Percentiles rank a stretch among this genome's conserved stretches.
phyloP scores from a whole-genome alignment of 2,888 invertebrate genomes.

The Caenorhabditis uteleia region DNA sequence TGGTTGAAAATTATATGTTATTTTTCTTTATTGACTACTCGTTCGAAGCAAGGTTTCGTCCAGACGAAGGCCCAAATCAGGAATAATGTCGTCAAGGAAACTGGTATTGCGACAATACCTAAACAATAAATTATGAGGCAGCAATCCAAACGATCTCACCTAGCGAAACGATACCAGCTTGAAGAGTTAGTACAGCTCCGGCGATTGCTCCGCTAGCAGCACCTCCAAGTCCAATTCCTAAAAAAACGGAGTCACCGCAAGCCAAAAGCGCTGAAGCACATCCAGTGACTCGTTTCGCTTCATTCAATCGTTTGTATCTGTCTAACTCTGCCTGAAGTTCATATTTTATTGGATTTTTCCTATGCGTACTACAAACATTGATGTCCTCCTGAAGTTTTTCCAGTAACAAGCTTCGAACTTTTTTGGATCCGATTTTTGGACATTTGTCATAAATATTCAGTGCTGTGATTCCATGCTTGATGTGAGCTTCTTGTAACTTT shows the following conservation, averaged over 20 bases:
- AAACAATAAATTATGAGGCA: neutral
- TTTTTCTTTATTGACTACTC: conserved; percentile 36
- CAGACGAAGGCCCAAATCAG: conserved; percentile 67
- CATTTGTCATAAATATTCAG: conserved; percentile 64
- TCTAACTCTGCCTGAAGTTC: conserved; percentile 65
- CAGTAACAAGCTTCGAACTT: conserved; percentile 55
- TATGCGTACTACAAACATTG: conserved; percentile 52
- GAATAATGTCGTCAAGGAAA: conserved; percentile 61
- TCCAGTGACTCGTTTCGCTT: conserved; percentile 63
- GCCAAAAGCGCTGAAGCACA: conserved; percentile 61
- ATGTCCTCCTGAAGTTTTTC: conserved; percentile 66
- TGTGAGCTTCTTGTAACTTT: conserved; percentile 57
- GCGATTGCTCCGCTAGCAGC: conserved; percentile 60
- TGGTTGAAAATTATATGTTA: neutral
- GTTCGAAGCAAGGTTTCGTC: conserved; percentile 45
- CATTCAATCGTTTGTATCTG: conserved; percentile 63
- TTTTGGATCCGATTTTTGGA: conserved; percentile 64
- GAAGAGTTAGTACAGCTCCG: conserved; percentile 61
- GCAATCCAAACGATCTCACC: conserved; percentile 1
- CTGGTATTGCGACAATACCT: conserved; percentile 68
- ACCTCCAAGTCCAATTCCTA: conserved; percentile 60
- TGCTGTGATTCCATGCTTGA: conserved; percentile 61
- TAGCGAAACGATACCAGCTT: conserved; percentile 63
- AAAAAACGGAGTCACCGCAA: conserved; percentile 66
- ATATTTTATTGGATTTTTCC: neutral